Base-by-base conservation (phyloP, 2,888 invertebrate species). In the Dichetophora obliterata region DNA sequence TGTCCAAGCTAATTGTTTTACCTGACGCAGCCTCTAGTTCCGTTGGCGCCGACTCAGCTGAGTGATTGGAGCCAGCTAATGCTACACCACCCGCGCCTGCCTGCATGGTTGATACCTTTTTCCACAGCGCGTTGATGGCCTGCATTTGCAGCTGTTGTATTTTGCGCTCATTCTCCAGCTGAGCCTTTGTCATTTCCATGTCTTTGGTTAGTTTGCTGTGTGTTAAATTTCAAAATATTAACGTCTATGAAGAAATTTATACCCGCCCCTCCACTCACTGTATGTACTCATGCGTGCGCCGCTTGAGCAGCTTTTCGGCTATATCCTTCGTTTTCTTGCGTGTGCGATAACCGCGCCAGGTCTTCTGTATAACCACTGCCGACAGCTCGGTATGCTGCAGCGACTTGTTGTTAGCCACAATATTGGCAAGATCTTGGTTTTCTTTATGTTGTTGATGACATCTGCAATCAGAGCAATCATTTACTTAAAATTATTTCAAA, bases 101-200 rank as follows among this genome's bases (percentile, higher is more conserved):
- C 71, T 89, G 94, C 82, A 95, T 89, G 0, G 93, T 92, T 19
- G 94, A 94, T 2, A 95, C 94, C 87, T 95, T 95, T 88, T 95
- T 95, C 96, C 96, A 96, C 3, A 96, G 90, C 0, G 96, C 96
- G 85, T 95, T 95, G 82, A 96, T 96, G 5, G 96, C 96, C 88
- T 96, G 96, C 93, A 96, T 95, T 90, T 96, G 96, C 69, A 96
- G 89, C 85, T 95, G 93, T 83, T 96, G 95, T 76, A 96, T 93
- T 85, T 95, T 95, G 37, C 95, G 91, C 86, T 96, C 96, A 83
- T 95, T 95, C 85, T 96, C 95, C 65, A 96, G 86, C 16, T 95
- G 96, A 1, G 94, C 94, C 87, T 96, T 95, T 0, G 96, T 95
- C 16, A 94, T 93, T 85, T 94, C 94, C 94, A 96, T 95, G 85